phyloP scores from a whole-genome alignment of 2,797 vertebrate genomes.

The Malurus splendens region DNA sequence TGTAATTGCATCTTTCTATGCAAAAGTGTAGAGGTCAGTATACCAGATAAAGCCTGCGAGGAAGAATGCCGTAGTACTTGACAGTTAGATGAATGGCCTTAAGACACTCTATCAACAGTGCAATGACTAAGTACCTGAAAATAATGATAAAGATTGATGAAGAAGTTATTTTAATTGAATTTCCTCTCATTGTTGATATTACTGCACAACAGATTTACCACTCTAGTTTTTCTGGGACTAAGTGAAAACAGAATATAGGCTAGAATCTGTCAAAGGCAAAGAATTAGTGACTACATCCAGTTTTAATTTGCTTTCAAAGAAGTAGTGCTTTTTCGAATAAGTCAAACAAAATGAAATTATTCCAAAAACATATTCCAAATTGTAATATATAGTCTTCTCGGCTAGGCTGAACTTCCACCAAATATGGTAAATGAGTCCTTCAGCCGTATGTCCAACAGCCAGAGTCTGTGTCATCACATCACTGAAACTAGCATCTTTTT shows the following conservation, averaged over 20 bases:
- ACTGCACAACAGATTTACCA: background rate
- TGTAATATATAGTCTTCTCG: background rate
- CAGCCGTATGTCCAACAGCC: background rate
- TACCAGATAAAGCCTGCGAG: background rate
- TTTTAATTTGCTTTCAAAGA: background rate
- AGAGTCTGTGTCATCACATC: fast-evolving
- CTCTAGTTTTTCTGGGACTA: background rate
- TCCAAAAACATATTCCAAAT: background rate
- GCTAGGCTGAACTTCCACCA: background rate
- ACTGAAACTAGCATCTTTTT: background rate
- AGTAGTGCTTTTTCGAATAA: background rate
- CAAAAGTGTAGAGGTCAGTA: background rate
- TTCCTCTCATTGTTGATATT: background rate
- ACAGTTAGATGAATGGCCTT: background rate
- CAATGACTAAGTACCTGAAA: background rate
- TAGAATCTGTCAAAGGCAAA: background rate
- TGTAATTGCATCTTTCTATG: background rate
- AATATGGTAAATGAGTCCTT: background rate
- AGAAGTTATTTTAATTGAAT: background rate
- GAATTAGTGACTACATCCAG: background rate
- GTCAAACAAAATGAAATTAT: background rate
- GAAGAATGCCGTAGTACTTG: background rate
- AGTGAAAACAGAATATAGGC: background rate
- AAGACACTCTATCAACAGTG: background rate
- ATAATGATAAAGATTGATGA: background rate